phyloP scores from a whole-genome alignment of 2,888 invertebrate species.

The Orchesellides sinensis region DNA sequence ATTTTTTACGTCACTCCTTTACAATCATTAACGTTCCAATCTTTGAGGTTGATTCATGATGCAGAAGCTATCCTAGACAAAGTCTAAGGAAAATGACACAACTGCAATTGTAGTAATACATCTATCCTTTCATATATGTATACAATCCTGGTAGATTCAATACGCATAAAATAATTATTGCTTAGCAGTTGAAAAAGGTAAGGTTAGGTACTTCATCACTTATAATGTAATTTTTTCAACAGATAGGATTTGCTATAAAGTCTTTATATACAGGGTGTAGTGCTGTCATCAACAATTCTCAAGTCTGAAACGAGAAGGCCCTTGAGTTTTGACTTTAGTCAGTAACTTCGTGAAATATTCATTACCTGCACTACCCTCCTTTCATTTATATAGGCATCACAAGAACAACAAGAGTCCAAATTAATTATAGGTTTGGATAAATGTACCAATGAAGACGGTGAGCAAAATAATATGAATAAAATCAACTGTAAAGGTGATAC shows the following conservation, averaged over 20 bases:
- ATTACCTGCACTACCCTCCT: conserved; percentile 19
- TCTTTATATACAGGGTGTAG: neutral
- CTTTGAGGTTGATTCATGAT: conserved; percentile 6
- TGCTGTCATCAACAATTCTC: conserved; percentile 20
- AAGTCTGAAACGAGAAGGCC: neutral
- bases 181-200: conserved; percentile 11
- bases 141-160: conserved; percentile 1
- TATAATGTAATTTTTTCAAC: conserved; percentile 12
- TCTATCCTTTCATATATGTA: neutral
- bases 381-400: conserved; percentile 10
- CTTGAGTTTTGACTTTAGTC: neutral
- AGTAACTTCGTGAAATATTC: neutral
- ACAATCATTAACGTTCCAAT: conserved; percentile 20
- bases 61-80: neutral
- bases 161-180: too few relatives aligned
- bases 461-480: conserved; percentile 27
- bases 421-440: conserved; percentile 30
- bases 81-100: neutral
- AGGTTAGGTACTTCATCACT: conserved; percentile 35
- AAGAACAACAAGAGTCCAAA: conserved; percentile 34
- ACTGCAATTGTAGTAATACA: neutral
- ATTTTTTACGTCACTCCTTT: conserved; percentile 29
- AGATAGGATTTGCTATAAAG: conserved; percentile 28
- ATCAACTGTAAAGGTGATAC: too few relatives aligned
- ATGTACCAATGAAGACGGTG: conserved; percentile 33